Percentiles rank a stretch among this genome's conserved stretches.
These are phyloP conservation scores for rat (Rattus norvegicus) DNA, from an alignment of 2,113 vertebrate species.

Conservation along the genomic window GRCr8 NC_086025.1:126393501-126394000, in stretches of 20 bases:
- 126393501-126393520: background rate
- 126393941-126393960: background rate
- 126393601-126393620: background rate
- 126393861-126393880: no score
- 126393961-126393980: background rate
- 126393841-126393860: no score
- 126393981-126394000: background rate
- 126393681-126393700: no score
- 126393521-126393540: background rate
- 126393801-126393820: no score
- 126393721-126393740: no score
- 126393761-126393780: no score
- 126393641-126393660: no score
- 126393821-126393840: no score
- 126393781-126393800: no score
- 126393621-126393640: background rate
- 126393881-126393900: background rate
- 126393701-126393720: no score
- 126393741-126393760: no score
- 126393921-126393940: background rate
- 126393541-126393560: background rate
- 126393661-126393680: no score
- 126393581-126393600: background rate
- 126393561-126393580: background rate
- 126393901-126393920: background rate